These are phyloP conservation scores for Drosophila nigromelanica DNA, from an alignment of 1,140 invertebrate species.

Conservation along the genomic window DNA sequence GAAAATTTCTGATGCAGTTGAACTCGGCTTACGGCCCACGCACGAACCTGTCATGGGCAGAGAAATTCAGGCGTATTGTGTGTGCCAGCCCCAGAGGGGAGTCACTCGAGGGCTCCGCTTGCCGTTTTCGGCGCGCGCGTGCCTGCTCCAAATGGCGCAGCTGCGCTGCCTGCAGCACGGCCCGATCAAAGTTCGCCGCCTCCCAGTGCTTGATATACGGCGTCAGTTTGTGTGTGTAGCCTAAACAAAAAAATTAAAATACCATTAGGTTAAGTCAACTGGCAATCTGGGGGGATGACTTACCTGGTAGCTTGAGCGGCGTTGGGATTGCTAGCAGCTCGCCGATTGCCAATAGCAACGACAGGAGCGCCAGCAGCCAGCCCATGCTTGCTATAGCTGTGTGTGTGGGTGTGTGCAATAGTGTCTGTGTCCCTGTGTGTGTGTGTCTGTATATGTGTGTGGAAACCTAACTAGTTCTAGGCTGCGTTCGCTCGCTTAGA, in stretches of 20 bases:
- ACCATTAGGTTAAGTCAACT: not conserved
- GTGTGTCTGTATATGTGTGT: conserved; percentile 46
- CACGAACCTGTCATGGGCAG: conserved; percentile 83
- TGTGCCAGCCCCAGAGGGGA: conserved; percentile 70
- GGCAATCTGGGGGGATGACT: conserved; percentile 22
- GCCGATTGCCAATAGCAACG: conserved; percentile 69
- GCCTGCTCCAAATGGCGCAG: conserved; percentile 79
- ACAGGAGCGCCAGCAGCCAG: conserved; percentile 75
- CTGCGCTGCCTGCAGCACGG: conserved; percentile 72
- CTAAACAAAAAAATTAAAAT: conserved; percentile 34
- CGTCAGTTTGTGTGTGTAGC: conserved; percentile 79
- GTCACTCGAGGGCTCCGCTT: conserved; percentile 64
- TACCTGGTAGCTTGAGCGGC: conserved; percentile 78
- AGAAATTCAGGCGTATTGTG: conserved; percentile 82
- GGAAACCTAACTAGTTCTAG: conserved; percentile 75
- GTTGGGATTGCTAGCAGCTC: conserved; percentile 76
- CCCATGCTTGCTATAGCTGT: conserved; percentile 57
- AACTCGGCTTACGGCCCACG: conserved; percentile 8
- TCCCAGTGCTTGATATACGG: conserved; percentile 83
- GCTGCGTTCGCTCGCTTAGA: conserved; percentile 58
- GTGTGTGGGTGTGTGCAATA: conserved; percentile 19
- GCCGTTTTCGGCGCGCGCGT: conserved; percentile 75
- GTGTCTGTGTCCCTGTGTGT: conserved; percentile 18
- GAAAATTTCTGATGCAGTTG: conserved; percentile 29
- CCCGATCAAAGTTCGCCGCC: conserved; percentile 80